Evolutionary conservation across 2,113 vertebrate species (phyloP).

Genomic region (Trochalopteron elliotii): DNA sequence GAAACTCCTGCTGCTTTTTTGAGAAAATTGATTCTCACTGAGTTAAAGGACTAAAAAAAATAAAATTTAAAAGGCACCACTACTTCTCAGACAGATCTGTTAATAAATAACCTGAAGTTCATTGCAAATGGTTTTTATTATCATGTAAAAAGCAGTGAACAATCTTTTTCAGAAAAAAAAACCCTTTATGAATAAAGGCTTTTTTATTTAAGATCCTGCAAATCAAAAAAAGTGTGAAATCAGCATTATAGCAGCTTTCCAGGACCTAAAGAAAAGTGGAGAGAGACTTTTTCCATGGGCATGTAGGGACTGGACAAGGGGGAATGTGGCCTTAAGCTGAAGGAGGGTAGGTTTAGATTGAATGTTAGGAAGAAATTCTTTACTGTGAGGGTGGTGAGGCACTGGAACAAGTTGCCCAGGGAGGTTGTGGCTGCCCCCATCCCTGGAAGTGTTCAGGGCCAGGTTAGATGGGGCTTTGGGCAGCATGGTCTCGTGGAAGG

Average conservation of each 20-base stretch:
- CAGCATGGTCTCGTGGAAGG: neutral
- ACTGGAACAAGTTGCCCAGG: too few relatives aligned
- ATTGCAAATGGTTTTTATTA: neutral
- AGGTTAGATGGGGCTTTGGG: neutral
- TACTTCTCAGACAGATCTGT: neutral
- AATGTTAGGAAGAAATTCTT: neutral
- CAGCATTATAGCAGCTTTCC: neutral
- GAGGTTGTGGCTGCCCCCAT: accelerated
- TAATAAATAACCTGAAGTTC: neutral
- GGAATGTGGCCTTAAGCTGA: neutral
- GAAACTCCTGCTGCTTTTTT: neutral
- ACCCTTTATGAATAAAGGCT: neutral
- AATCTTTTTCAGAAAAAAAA: neutral
- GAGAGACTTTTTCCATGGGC: neutral
- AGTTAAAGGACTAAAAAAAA: neutral
- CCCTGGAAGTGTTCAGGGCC: neutral
- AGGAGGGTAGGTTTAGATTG: neutral
- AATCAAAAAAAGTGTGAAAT: neutral
- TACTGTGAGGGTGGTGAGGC: neutral
- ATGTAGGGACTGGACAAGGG: too few relatives aligned
- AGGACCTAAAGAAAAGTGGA: neutral
- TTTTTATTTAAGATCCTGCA: neutral
- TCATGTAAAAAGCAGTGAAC: neutral
- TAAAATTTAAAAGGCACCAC: neutral
- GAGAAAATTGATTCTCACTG: neutral